phyloP scores from a whole-genome alignment of 1,140 invertebrate genomes.

The Thaumatotibia leucotreta region DNA sequence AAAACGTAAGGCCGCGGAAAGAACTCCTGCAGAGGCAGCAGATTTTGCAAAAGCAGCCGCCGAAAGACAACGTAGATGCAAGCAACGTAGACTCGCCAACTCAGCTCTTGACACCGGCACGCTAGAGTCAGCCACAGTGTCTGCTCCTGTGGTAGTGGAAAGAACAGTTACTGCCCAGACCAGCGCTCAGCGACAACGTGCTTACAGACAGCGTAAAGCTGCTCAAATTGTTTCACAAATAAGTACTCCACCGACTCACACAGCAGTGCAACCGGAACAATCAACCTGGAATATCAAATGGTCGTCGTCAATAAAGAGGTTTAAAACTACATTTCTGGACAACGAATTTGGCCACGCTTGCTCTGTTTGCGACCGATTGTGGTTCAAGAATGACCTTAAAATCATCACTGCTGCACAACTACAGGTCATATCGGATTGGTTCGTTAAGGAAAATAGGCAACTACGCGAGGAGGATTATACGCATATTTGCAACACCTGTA shows the following conservation, averaged over 20 bases:
- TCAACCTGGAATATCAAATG: slow-evolving; percentile 23
- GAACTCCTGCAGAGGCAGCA: slow-evolving; percentile 4
- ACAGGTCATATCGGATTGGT: slow-evolving; percentile 41
- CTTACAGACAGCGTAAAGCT: too few species aligned
- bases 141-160: slow-evolving; percentile 17
- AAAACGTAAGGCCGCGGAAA: slow-evolving; percentile 5
- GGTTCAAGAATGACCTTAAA: slow-evolving; percentile 43
- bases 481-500: slow-evolving; percentile 27
- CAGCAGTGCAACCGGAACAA: too few species aligned
- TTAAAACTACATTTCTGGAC: too few species aligned
- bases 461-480: slow-evolving; percentile 33
- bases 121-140: slow-evolving; percentile 22
- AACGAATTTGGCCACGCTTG: slow-evolving; percentile 32
- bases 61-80: slow-evolving; percentile 6
- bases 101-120: slow-evolving; percentile 21
- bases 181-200: slow-evolving; percentile 25
- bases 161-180: slow-evolving; percentile 20
- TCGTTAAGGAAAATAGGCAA: slow-evolving; percentile 36
- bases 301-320: slow-evolving; percentile 25
- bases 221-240: too few species aligned
- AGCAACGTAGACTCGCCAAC: slow-evolving; percentile 22
- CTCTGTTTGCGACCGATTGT: slow-evolving; percentile 40
- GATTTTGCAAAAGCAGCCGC: slow-evolving; percentile 5
- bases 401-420: slow-evolving; percentile 39
- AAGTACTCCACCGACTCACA: too few species aligned